Conservation (phyloP, 1,140 invertebrate genomes). For the silkworm (Bombyx mori) region DNA sequence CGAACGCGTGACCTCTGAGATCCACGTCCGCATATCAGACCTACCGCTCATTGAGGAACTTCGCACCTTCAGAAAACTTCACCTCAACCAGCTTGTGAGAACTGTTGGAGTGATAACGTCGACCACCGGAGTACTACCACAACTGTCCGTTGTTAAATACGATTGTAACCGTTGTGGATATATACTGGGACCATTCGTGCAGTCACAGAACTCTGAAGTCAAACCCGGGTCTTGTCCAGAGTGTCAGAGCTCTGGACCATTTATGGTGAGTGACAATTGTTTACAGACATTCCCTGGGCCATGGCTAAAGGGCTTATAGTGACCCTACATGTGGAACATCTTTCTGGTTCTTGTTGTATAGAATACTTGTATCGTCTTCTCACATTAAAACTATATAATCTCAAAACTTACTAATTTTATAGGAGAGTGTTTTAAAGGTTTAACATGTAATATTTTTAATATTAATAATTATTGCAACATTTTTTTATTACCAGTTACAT, state of each 20-base stretch:
- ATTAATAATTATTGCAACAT: too few species aligned
- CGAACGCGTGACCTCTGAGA: slow-evolving; percentile 92
- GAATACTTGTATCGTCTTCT: too few species aligned
- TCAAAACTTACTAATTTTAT: too few species aligned
- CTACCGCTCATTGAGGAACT: slow-evolving; percentile 97
- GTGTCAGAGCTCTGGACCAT: slow-evolving; percentile 97
- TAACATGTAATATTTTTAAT: too few species aligned
- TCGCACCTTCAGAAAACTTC: slow-evolving; percentile 94
- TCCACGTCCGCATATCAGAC: slow-evolving; percentile 95
- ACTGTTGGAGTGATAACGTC: slow-evolving; percentile 97
- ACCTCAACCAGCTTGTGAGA: slow-evolving; percentile 93
- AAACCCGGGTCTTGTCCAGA: slow-evolving; percentile 97
- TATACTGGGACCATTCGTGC: slow-evolving; percentile 95
- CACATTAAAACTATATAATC: too few species aligned
- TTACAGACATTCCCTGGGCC: too few species aligned
- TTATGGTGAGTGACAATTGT: slow-evolving; percentile 78
- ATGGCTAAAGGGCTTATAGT: neutral
- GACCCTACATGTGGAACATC: too few species aligned
- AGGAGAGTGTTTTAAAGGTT: too few species aligned
- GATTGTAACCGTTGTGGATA: slow-evolving; percentile 98
- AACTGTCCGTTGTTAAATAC: slow-evolving; percentile 96
- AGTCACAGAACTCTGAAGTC: slow-evolving; percentile 93
- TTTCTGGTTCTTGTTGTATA: too few species aligned
- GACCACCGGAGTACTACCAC: slow-evolving; percentile 95
- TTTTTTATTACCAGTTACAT: too few species aligned